Evolutionary conservation across 2,113 vertebrate species (phyloP).

Genomic region (Notothenia coriiceps): DNA sequence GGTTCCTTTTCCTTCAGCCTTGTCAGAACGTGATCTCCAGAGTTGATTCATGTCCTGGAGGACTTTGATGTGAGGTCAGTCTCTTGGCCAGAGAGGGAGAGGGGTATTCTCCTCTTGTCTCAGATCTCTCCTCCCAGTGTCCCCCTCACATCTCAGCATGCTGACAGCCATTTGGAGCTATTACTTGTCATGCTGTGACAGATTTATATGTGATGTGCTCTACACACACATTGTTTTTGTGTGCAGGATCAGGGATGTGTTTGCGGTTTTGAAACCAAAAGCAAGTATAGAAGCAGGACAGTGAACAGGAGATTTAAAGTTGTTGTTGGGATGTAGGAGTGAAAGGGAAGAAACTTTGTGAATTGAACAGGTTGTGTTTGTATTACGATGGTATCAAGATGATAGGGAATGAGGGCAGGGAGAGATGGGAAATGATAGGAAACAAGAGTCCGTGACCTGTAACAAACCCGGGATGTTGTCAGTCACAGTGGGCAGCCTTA

Average conservation of each 20-base stretch:
- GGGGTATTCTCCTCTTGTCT: constrained; percentile 54
- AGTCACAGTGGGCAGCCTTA: not conserved
- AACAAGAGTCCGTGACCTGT: not conserved
- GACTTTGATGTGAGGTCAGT: constrained; percentile 77
- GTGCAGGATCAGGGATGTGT: constrained; percentile 22
- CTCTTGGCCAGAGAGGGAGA: constrained; percentile 50
- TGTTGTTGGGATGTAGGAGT: constrained; percentile 20
- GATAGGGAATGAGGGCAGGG: not conserved
- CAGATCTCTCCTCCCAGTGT: constrained; percentile 72
- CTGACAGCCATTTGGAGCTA: constrained; percentile 75
- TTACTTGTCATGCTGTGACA: constrained; percentile 63
- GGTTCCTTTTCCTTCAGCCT: constrained; percentile 48
- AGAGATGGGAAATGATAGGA: not conserved
- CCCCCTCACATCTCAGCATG: constrained; percentile 79
- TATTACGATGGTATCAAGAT: not conserved
- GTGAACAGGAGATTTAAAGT: constrained; percentile 11
- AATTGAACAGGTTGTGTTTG: not conserved
- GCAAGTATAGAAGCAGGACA: not conserved
- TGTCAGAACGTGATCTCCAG: constrained; percentile 46
- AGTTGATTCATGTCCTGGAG: constrained; percentile 66
- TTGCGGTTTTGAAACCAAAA: constrained; percentile 37
- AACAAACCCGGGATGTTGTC: not conserved
- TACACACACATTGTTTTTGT: constrained; percentile 45
- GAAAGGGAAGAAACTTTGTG: not conserved
- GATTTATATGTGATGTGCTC: constrained; percentile 67